Conservation (phyloP, 2,797 vertebrate genomes). For the Lemur catta region DNA sequence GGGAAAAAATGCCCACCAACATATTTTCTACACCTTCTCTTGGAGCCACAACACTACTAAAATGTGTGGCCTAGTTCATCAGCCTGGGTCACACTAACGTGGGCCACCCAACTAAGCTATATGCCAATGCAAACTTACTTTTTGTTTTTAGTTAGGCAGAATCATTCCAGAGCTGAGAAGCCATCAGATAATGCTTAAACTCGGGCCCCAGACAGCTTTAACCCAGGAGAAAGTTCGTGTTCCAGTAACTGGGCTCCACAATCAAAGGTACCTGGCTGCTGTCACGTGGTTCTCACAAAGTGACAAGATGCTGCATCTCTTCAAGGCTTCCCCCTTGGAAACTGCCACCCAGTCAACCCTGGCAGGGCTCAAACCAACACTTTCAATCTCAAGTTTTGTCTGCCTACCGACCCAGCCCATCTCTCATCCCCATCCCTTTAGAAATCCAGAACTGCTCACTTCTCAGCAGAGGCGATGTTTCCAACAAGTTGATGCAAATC, state of each 20-base stretch:
- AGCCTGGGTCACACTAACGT: background rate
- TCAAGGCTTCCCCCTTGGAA: conserved; percentile 63
- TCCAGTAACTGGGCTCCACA: conserved; percentile 20
- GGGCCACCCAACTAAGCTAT: background rate
- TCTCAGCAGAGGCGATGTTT: conserved; percentile 47
- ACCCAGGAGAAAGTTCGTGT: background rate
- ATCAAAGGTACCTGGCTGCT: conserved; percentile 13
- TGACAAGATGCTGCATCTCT: conserved; percentile 46
- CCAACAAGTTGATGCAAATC: conserved; percentile 29
- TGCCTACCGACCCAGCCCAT: background rate
- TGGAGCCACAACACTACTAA: background rate
- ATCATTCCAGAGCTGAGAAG: background rate
- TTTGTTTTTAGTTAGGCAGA: conserved; percentile 32
- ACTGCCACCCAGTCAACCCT: background rate
- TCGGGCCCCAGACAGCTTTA: background rate
- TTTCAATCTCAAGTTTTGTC: background rate
- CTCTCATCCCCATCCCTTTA: conserved; percentile 23
- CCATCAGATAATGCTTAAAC: background rate
- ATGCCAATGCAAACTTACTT: background rate
- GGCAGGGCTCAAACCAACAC: background rate
- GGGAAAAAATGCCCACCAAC: background rate
- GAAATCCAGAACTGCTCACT: conserved; percentile 69
- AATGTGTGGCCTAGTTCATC: background rate
- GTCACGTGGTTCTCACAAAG: conserved; percentile 70
- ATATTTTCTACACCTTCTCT: background rate